A percentile compares a stretch with the other conserved stretches of the same genome.
phyloP scores from a whole-genome alignment of 1,140 invertebrate genomes.

The Polypedilum vanderplanki region DNA sequence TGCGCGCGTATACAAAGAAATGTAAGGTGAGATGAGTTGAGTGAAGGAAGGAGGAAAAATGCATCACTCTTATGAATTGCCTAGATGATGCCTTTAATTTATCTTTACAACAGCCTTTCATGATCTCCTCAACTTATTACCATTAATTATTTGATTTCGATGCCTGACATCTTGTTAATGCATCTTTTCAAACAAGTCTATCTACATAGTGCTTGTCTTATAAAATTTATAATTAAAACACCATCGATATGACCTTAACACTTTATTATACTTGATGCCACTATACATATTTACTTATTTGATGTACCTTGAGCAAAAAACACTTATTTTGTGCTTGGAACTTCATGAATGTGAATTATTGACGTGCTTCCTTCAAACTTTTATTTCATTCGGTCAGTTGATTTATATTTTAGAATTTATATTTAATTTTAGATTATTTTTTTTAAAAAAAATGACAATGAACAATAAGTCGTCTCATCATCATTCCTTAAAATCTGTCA shows the following conservation, averaged over 20 bases:
- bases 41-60: neutral
- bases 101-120: neutral
- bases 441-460: neutral
- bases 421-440: neutral
- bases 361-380: too few species aligned
- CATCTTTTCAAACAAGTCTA: neutral
- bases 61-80: conserved; percentile 2
- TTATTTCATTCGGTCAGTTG: too few species aligned
- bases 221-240: conserved; percentile 3
- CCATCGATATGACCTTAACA: conserved; percentile 11
- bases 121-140: conserved; percentile 8
- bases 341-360: too few species aligned
- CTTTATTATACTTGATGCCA: neutral
- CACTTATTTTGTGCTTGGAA: too few species aligned
- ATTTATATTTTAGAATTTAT: too few species aligned
- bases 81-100: neutral
- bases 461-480: neutral
- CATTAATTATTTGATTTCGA: neutral
- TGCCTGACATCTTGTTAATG: neutral
- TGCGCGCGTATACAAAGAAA: too few species aligned
- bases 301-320: too few species aligned
- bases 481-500: conserved; percentile 13
- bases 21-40: too few species aligned
- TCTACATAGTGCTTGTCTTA: neutral
- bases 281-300: too few species aligned